phyloP scores from a whole-genome alignment of 1,140 invertebrate genomes.

The Vollenhovia emeryi region DNA sequence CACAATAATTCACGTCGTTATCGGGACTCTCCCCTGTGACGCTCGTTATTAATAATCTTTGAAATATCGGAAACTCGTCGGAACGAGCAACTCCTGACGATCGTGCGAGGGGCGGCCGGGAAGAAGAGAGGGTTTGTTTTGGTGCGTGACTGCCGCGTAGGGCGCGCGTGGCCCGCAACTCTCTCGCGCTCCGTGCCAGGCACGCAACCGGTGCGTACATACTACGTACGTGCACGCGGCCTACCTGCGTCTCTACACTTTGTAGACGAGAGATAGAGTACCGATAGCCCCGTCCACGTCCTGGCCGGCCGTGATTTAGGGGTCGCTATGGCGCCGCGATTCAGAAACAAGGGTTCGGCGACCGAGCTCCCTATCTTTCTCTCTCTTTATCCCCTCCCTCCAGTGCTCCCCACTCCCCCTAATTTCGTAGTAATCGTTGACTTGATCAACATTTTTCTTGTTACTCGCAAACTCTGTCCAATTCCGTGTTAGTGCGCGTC shows the following conservation, averaged over 20 bases:
- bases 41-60: slow-evolving; percentile 10
- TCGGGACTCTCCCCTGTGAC: not conserved
- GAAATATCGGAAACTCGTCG: not conserved
- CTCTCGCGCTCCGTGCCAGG: slow-evolving; percentile 65
- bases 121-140: slow-evolving; percentile 70
- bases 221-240: slow-evolving; percentile 47
- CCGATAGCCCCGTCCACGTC: slow-evolving; percentile 68
- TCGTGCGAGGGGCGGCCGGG: not conserved
- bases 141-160: slow-evolving; percentile 67
- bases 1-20: not conserved
- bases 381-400: too few relatives aligned
- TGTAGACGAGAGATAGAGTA: slow-evolving; percentile 72
- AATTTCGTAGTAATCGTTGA: slow-evolving; percentile 28
- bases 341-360: slow-evolving; percentile 75
- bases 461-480: not conserved
- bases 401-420: not conserved
- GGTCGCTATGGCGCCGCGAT: slow-evolving; percentile 74
- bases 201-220: slow-evolving; percentile 65
- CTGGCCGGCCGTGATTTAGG: slow-evolving; percentile 72
- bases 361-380: slow-evolving; percentile 53
- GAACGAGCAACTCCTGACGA: not conserved
- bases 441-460: slow-evolving; percentile 34
- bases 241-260: slow-evolving; percentile 53
- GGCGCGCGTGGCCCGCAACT: slow-evolving; percentile 55
- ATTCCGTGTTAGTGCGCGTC: not conserved